Evolutionary conservation across 2,888 invertebrate genomes (phyloP), one percentile per base, ranked within the genome.

Genomic region (Pycnomerus fuliginosus): DNA sequence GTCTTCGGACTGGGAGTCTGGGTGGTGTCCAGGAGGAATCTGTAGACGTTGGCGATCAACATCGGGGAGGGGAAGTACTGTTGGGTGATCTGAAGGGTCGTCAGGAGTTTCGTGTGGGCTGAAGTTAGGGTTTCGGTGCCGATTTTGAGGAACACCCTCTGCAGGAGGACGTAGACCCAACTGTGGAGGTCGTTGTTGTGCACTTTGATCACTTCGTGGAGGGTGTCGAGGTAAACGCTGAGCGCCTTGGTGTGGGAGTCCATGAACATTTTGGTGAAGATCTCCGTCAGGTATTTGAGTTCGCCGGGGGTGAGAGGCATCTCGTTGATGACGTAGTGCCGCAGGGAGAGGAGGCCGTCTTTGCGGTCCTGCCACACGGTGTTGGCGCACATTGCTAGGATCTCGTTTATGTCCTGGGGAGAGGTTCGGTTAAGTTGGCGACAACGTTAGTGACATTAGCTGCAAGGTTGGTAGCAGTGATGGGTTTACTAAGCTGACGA

Each of bases 231-330:
- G 71, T 96, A 93, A 46, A 96, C 75, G 31, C 90, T 89, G 74
- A 97, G 90, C 55, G 95, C 94, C 76, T 92, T 89, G 60, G 95
- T 83, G 75, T 97, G 92, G 2, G 94, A 90, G 73, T 98, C 97
- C 80, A 94, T 93, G 70, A 98, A 96, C 91, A 97, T 93, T 75
- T 92, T 89, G 49, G 92, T 89, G 65, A 96, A 90, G 49, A 93
- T 86, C 60, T 97, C 96, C 0, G 93, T 90, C n/a, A 95, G 82
- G 53, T 87, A 83, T 48, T 87, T 82, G 42, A 93, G 75, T 64
- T 93, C 90, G 1, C 80, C 77, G 2, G 81, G 79, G 0, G 79
- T 78, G 0, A 89, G 73, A 0, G 79, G 75, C 1, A 83, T 80
- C 1, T 86, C 85, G 60, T 80, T 81, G 64, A 81, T 81, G 12